phyloP scores from a whole-genome alignment of 2,113 vertebrate genomes.

The Sebastes fasciatus region DNA sequence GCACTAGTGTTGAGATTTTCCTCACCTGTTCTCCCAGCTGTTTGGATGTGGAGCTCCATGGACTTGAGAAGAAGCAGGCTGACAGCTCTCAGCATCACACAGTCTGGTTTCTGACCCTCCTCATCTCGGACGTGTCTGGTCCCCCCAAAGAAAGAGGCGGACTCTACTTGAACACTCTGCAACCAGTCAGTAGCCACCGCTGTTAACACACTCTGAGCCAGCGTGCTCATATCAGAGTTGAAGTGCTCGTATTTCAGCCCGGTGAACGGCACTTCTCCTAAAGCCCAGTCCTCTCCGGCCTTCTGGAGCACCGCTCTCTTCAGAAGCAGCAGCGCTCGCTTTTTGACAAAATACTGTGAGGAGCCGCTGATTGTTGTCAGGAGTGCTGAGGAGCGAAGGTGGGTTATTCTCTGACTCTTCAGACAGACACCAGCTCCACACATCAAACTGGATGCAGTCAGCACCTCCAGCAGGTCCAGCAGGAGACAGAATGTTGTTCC shows the following conservation, averaged over 20 bases:
- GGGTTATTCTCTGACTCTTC: constrained; percentile 83
- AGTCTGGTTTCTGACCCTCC: constrained; percentile 71
- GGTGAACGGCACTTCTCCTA: not conserved
- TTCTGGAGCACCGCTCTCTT: constrained; percentile 88
- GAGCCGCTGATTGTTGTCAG: constrained; percentile 75
- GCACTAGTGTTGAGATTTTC: too few species aligned
- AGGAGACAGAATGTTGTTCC: constrained; percentile 78
- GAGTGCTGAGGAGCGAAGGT: constrained; percentile 76
- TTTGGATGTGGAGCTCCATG: constrained; percentile 85
- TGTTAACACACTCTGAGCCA: constrained; percentile 81
- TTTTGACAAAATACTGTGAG: constrained; percentile 85
- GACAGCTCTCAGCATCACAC: constrained; percentile 87
- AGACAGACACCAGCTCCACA: constrained; percentile 54
- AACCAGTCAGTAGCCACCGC: constrained; percentile 83
- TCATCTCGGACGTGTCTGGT: constrained; percentile 1
- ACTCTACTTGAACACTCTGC: constrained; percentile 71
- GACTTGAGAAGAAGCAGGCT: constrained; percentile 90
- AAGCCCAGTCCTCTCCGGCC: constrained; percentile 86
- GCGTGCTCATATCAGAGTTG: constrained; percentile 67
- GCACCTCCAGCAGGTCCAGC: constrained; percentile 88
- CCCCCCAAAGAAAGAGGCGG: constrained; percentile 86
- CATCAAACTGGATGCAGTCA: constrained; percentile 80
- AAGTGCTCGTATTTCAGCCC: constrained; percentile 21
- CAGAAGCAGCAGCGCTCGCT: constrained; percentile 85
- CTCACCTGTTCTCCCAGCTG: constrained; percentile 62